Evolutionary conservation across 2,113 vertebrate genomes (phyloP), one percentile per base, ranked within the genome.

Genomic region (Corvus hawaiiensis): DNA sequence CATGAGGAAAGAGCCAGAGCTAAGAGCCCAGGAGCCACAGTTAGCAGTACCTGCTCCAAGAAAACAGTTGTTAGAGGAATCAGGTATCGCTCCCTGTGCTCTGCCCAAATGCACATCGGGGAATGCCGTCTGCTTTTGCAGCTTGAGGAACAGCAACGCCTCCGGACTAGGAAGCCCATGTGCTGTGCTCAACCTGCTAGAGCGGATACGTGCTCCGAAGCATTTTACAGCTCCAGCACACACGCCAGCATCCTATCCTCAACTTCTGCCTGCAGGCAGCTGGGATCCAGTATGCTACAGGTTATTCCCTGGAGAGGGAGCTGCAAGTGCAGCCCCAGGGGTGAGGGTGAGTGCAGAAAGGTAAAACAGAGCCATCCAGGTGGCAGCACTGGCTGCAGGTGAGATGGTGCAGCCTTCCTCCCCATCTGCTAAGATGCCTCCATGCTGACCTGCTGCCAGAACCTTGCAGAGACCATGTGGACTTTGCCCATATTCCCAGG

Each of bases 1-100:
- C 30, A 35, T 11, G 43, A 92, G 78, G 71, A 93, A 84, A 97
- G 28, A 96, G 87, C 10, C 63, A 93, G n/a, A 87, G 95, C 86
- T 97, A 94, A 96, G 91, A 86, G 81, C 77, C 49, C 2, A 4
- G 17, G 28, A 84, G 64, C n/a, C 54, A 55, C 54, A 15, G 24
- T 61, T 44, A 72, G 44, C 79, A 58, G 67, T 78, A 90, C 96
- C 96, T 97, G 97, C 92, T 97, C 93, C 97, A 97, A 97, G 95
- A 94, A 96, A 97, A 96, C 16, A 75, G 78, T 74, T 10, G 26
- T 97, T 89, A 97, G 58, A 82, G 79, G 84, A 94, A 89, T 67
- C 81, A 51, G 71, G 80, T 89, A 86, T 59, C 12, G 17, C 87
- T 95, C 75, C 61, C 75, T 69, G 69, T 27, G 37, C 49, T 93